Conservation (phyloP, 2,797 vertebrate genomes). For the Anomalospiza imberbis region DNA sequence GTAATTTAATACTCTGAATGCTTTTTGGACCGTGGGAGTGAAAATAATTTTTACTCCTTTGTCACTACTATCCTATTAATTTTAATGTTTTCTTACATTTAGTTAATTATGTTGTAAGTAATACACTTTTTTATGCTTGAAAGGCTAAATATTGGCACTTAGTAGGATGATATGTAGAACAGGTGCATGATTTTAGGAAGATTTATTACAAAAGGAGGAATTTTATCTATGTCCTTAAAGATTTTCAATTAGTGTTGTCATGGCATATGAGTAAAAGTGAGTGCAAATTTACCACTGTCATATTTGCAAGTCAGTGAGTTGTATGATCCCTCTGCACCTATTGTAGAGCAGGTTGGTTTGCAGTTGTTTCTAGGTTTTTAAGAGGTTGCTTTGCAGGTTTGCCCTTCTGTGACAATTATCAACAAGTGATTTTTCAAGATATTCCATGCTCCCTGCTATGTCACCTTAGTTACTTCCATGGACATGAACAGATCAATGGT, state of each 20-base stretch:
- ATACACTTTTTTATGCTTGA: not conserved
- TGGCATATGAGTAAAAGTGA: not conserved
- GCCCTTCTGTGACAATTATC: not conserved
- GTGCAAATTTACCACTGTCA: not conserved
- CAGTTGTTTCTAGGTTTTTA: not conserved
- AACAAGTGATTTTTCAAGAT: not conserved
- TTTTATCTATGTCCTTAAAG: not conserved
- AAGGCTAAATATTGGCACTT: not conserved
- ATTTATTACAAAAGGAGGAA: not conserved
- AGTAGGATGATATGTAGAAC: not conserved
- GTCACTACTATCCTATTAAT: not conserved
- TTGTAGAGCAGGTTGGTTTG: not conserved
- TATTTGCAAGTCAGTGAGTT: not conserved
- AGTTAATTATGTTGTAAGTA: not conserved
- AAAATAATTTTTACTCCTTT: not conserved
- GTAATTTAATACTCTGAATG: not conserved
- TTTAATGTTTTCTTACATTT: not conserved
- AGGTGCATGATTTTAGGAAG: not conserved
- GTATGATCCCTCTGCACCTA: not conserved
- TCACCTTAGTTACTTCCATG: not conserved
- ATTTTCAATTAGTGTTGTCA: not conserved
- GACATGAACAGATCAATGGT: not conserved
- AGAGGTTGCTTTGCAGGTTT: not conserved
- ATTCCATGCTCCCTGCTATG: not conserved
- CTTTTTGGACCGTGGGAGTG: accelerated